Evolutionary conservation across 1,140 invertebrate genomes (phyloP), one percentile per base, ranked within the genome.

Genomic region (Drosophila leontia): DNA sequence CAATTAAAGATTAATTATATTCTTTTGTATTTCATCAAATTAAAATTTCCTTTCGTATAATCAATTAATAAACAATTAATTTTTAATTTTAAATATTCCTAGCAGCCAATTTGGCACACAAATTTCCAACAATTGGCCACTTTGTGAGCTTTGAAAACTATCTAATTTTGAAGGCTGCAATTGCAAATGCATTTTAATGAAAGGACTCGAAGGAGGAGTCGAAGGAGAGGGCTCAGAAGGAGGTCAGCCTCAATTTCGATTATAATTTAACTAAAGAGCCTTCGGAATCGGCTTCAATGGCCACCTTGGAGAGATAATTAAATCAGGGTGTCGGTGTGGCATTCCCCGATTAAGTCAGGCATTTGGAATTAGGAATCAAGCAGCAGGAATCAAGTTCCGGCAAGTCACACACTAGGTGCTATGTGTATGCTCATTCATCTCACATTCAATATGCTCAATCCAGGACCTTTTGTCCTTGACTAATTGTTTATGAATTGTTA

Each of bases 401-500:
- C 11, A 32, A 29, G 26, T 29, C 13, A 23, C 12, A 9, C 13
- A 5, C 45, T 15, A 26, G 62, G 39, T 71, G 45, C 42, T 3
- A 48, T 45, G 39, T 45, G n/a, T 15, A 70, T 13, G 65, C 39
- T 32, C 35, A 45, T 67, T 70, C 45, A 65, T 34, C 67, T 68
- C 67, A 67, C 67, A 67, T 70, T 70, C 39, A 67, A 70, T 68
- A 34, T 64, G 61, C 42, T 48, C n/a, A 29, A 35, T 42, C 12
- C 32, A 37, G 34, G 51, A 47, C 51, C 41, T 70, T 48, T 71
- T 72, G 44, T 57, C 19, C 51, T 45, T 19, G 44, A 37, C 50
- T 69, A 69, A 58, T 72, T 72, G 64, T 70, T 72, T 55, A 68
- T 70, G 39, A 50, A 68, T 68, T 44, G 65, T 48, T 60, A 12